These are phyloP conservation scores for Notodonta ziczac DNA, from an alignment of 2,888 invertebrate species.

Conservation along the genomic window DNA sequence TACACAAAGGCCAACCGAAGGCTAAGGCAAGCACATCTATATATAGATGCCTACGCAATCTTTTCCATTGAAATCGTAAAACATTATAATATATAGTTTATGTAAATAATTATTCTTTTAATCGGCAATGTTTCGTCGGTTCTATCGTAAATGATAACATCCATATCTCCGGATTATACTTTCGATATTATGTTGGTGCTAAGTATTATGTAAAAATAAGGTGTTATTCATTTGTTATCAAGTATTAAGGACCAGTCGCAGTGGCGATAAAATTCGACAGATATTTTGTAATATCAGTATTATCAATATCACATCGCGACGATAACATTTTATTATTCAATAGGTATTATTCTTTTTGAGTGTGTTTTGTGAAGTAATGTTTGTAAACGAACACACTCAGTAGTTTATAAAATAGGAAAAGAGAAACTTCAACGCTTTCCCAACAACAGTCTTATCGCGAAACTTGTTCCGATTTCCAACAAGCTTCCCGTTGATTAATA, in stretches of 20 bases:
- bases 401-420: conserved; percentile 37
- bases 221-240: conserved; percentile 9
- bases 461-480: conserved; percentile 53
- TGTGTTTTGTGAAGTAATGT: background rate
- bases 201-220: conserved; percentile 3
- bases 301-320: background rate
- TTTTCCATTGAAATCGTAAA: conserved; percentile 21
- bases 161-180: background rate
- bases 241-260: conserved; percentile 25
- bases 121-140: background rate
- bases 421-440: conserved; percentile 51
- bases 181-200: background rate
- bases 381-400: conserved; percentile 6
- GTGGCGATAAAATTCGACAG: conserved; percentile 14
- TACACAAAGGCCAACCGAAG: conserved; percentile 48
- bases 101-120: conserved; percentile 6
- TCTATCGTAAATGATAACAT: background rate
- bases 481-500: conserved; percentile 21
- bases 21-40: conserved; percentile 41
- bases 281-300: conserved; percentile 8
- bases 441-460: conserved; percentile 39
- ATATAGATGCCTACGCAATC: conserved; percentile 31
- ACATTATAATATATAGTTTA: conserved; percentile 18
- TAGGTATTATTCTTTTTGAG: background rate
- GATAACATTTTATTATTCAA: conserved; percentile 5